Evolutionary conservation across 2,888 invertebrate species (phyloP), one percentile per base, ranked within the genome.

Genomic region (Litoditis marina): DNA sequence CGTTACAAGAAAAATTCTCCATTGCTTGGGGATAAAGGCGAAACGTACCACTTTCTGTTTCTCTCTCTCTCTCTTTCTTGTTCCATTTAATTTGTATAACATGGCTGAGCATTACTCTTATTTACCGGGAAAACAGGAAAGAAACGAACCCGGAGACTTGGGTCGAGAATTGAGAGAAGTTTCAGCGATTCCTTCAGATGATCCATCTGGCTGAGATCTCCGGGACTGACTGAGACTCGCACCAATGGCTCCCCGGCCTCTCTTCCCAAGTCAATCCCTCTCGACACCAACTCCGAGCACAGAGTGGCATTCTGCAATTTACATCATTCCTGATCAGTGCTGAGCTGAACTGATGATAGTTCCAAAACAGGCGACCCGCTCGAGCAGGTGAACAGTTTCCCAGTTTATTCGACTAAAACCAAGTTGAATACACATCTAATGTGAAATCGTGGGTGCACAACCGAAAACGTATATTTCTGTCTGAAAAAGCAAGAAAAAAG

Each of bases 171-270:
- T 22, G 73, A 63, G 22, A 80, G 60, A 6, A 77, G 69, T 53
- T 76, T 72, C 36, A 80, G 61, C 22, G 75, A 73, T 22, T 67
- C 65, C 22, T 71, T 60, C 47, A 80, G 60, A 19, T 72, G 76
- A 51, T 71, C 68, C 70, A 72, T 69, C 51, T 76, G 64, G 30
- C 73, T 75, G 27, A 74, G 49, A n/a, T 72, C 65, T 30, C 77
- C 78, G 0, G 96, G 92, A 84, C 95, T 94, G 11, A 98, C 87
- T 0, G 95, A 94, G 1, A 98, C 95, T 66, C 93, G 88, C 1
- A 98, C 87, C 65, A 99, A 93, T 0, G 98, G 95, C 2, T 90
- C 89, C 0, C 73, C 71, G 31, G 56, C 53, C 60, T 71, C 62
- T 25, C 60, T 46, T n/a, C 73, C 69, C 27, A 73, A 59, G 93